These are phyloP conservation scores for Colinus virginianus DNA, from an alignment of 2,113 vertebrate genomes.

Conservation along the genomic window DNA sequence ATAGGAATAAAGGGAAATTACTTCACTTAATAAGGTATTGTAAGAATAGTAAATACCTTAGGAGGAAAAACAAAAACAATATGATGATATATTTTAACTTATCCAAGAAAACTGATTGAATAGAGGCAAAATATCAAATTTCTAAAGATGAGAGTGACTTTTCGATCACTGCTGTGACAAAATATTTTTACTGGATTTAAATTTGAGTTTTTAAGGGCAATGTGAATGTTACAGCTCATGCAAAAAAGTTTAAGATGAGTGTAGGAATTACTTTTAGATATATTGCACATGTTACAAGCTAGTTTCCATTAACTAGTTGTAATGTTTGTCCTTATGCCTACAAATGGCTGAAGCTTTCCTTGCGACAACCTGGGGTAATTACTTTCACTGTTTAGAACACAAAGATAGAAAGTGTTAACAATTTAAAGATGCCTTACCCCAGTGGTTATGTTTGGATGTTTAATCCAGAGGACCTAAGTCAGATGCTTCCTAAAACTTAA, in stretches of 20 bases:
- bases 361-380: fast-evolving
- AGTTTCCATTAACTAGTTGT: not conserved
- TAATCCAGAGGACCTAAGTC: not conserved
- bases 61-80: not conserved
- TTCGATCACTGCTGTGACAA: not conserved
- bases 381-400: not conserved
- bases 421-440: not conserved
- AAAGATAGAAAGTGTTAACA: not conserved
- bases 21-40: not conserved
- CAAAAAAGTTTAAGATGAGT: not conserved
- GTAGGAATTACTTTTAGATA: not conserved
- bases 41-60: not conserved
- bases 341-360: not conserved
- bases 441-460: not conserved
- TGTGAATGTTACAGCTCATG: not conserved
- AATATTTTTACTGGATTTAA: not conserved
- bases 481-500: not conserved
- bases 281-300: not conserved
- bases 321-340: not conserved
- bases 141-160: not conserved
- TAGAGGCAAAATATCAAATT: not conserved
- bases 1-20: not conserved
- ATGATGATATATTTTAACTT: not conserved
- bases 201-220: not conserved
- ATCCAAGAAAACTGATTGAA: not conserved